A percentile compares a stretch with the other conserved stretches of the same genome.
These are phyloP conservation scores for Istiophorus platypterus DNA, from an alignment of 2,113 vertebrate genomes.

Conservation along the genomic window DNA sequence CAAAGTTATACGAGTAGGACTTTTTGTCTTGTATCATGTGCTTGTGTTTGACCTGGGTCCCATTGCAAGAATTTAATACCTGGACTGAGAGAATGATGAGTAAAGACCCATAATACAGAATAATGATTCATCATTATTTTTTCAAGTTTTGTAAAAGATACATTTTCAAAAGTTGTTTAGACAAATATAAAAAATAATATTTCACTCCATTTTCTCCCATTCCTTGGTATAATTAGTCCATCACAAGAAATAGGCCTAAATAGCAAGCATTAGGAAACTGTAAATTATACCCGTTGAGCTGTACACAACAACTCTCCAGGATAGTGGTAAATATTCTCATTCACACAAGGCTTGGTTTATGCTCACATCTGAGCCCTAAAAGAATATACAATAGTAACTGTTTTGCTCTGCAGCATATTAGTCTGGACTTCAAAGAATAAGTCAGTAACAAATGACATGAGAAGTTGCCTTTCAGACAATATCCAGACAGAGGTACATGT, in stretches of 20 bases:
- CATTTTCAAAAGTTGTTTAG: slow-evolving; percentile 19
- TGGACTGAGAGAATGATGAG: neutral
- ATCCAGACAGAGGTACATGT: slow-evolving; percentile 11
- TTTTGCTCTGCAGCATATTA: slow-evolving; percentile 33
- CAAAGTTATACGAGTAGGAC: neutral
- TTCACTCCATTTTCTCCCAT: slow-evolving; percentile 5
- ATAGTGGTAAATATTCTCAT: slow-evolving; percentile 25
- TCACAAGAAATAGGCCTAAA: slow-evolving; percentile 27
- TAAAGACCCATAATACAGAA: slow-evolving; percentile 9
- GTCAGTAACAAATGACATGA: neutral
- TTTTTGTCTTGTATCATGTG: slow-evolving; percentile 23
- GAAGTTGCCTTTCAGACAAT: slow-evolving; percentile 7
- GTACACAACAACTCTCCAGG: slow-evolving; percentile 27
- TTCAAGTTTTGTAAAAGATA: slow-evolving; percentile 35
- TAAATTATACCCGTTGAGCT: slow-evolving; percentile 27
- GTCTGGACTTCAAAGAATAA: slow-evolving; percentile 7
- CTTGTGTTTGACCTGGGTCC: slow-evolving; percentile 23
- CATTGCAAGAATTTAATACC: neutral
- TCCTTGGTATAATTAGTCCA: slow-evolving; percentile 7
- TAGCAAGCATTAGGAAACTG: slow-evolving; percentile 32
- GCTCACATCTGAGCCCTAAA: slow-evolving; percentile 42
- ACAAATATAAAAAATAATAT: slow-evolving; percentile 54
- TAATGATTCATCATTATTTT: slow-evolving; percentile 7
- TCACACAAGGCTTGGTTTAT: slow-evolving; percentile 56
- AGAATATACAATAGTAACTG: neutral